Conservation (phyloP, 1,140 invertebrate genomes). For the Metaphire vulgaris region DNA sequence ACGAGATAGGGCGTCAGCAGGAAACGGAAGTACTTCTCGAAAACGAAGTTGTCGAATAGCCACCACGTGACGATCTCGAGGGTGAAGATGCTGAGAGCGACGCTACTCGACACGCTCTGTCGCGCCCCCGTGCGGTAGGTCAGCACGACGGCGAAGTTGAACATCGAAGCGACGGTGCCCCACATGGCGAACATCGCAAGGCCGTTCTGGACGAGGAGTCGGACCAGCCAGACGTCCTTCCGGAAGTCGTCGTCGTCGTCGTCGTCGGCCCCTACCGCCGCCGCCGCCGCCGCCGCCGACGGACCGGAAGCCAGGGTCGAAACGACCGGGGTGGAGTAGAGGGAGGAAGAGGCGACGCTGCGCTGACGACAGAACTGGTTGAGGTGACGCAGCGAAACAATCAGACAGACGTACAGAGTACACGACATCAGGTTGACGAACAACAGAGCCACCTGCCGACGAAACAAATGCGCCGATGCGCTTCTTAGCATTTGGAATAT, state of each 20-base stretch:
- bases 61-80: conserved; percentile 28
- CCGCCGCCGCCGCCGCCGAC: no score
- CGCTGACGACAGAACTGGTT: conserved; percentile 15
- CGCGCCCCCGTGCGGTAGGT: conserved; percentile 28
- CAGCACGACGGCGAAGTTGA: conserved; percentile 41
- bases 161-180: conserved; percentile 42
- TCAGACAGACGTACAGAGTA: conserved; percentile 37
- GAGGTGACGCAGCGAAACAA: conserved; percentile 27
- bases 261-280: background rate
- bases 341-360: background rate
- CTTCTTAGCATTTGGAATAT: no score
- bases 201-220: conserved; percentile 45
- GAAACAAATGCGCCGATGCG: no score
- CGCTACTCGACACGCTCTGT: conserved; percentile 18
- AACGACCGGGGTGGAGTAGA: no score
- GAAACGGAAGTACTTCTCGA: conserved; percentile 21
- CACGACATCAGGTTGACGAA: conserved; percentile 32
- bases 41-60: conserved; percentile 28
- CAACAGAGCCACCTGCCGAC: conserved; percentile 11
- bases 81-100: conserved; percentile 23
- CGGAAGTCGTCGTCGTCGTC: background rate
- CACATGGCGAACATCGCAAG: conserved; percentile 45
- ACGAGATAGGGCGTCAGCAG: conserved; percentile 27
- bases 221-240: conserved; percentile 35
- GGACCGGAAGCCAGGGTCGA: no score